Evolutionary conservation across 2,797 vertebrate species (phyloP), one percentile per base, ranked within the genome.

Genomic region (Poecilia velifera): DNA sequence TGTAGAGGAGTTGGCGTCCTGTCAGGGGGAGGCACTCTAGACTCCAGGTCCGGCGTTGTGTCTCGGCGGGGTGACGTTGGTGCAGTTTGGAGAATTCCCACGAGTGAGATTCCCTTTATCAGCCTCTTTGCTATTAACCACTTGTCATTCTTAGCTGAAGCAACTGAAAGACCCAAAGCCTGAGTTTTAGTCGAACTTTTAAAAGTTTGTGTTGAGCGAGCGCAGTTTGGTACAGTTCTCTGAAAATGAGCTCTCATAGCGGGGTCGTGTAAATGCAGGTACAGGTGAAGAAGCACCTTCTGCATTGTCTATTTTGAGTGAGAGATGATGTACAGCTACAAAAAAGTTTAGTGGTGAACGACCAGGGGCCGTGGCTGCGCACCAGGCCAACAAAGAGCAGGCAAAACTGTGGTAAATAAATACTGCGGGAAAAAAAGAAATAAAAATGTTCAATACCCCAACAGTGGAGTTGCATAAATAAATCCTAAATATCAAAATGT

Each of bases 131-230:
- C 76, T 87, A 77, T 82, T 80, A 73, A 57, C 88, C 78, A 91
- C 91, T 94, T 92, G 92, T 93, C 92, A 89, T 73, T 83, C 86
- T 83, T 64, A 89, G 88, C 85, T 84, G 81, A 81, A 90, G 86
- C 81, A 46, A 79, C 76, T 46, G 28, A 73, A 76, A 84, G 88
- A 55, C 53, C 53, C 25, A n/a, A n/a, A 55, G 25, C 22, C 53
- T n/a, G 22, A n/a, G 25, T n/a, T 55, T 10, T 10, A n/a, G 53
- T 55, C 53, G 3, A 25, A 10, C 53, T n/a, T 55, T n/a, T 55
- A 3, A 55, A 53, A 53, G 51, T 53, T 53, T n/a, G 53, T n/a
- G 25, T 55, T 55, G 51, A 25, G 22, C 9, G 51, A 25, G 22
- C 9, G 22, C 22, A n/a, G 8, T 10, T n/a, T n/a, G 25, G 25